Evolutionary conservation across 2,888 invertebrate species (phyloP).

Genomic region (Tortrix viridana): DNA sequence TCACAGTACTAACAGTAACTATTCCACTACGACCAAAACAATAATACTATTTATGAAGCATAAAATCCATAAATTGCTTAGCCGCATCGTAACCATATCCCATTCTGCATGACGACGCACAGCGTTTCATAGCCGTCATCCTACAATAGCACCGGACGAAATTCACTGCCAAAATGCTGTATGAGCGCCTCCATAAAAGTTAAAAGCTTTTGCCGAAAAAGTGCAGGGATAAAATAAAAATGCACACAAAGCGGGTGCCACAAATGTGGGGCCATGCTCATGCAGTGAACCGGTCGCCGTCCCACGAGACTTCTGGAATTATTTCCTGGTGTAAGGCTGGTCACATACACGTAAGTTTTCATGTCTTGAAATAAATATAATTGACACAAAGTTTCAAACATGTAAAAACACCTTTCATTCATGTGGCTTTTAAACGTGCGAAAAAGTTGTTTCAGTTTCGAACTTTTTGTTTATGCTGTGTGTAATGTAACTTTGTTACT

Average conservation of each 20-base stretch:
- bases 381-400: too few relatives aligned
- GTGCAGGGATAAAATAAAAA: slow-evolving; percentile 66
- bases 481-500: too few relatives aligned
- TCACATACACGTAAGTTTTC: too few relatives aligned
- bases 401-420: too few relatives aligned
- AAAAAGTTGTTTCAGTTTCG: too few relatives aligned
- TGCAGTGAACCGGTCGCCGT: slow-evolving; percentile 63
- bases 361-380: too few relatives aligned
- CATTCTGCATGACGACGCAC: slow-evolving; percentile 35
- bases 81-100: slow-evolving; percentile 29
- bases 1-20: background rate
- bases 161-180: slow-evolving; percentile 66
- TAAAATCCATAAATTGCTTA: slow-evolving; percentile 30
- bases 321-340: slow-evolving; percentile 50
- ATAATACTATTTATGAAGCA: slow-evolving; percentile 4
- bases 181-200: slow-evolving; percentile 73
- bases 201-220: slow-evolving; percentile 79
- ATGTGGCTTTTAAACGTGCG: too few relatives aligned
- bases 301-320: slow-evolving; percentile 69
- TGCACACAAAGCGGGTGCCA: slow-evolving; percentile 63
- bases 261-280: slow-evolving; percentile 55
- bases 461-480: too few relatives aligned
- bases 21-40: slow-evolving; percentile 3
- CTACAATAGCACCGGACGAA: slow-evolving; percentile 50
- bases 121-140: slow-evolving; percentile 41